A percentile compares a stretch with the other conserved stretches of the same genome.
These are phyloP conservation scores for Zapus hudsonius DNA, from an alignment of 2,113 vertebrate species.

Conservation along the genomic window DNA sequence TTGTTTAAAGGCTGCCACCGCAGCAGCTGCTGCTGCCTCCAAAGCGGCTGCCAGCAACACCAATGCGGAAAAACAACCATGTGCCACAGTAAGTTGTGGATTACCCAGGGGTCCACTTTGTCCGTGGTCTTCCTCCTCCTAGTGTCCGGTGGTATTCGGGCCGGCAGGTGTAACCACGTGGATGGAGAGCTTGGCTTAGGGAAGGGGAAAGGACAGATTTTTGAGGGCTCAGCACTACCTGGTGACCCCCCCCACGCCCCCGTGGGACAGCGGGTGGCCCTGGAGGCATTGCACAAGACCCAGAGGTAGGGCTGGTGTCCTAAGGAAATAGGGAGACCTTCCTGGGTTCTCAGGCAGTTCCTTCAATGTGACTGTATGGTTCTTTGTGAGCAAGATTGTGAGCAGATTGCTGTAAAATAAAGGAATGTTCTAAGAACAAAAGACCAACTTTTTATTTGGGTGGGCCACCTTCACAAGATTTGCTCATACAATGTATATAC, in stretches of 20 bases:
- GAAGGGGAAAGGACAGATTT: background rate
- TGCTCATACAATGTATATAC: too few relatives aligned
- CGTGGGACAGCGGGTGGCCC: too few relatives aligned
- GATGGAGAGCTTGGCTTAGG: background rate
- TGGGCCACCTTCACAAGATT: too few relatives aligned
- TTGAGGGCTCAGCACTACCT: background rate
- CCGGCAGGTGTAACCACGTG: accelerated
- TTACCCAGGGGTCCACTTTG: too few relatives aligned
- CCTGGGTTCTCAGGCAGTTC: accelerated
- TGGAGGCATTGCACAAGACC: too few relatives aligned
- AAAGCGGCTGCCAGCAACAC: background rate
- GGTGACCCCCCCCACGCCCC: too few relatives aligned
- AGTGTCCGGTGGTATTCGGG: background rate
- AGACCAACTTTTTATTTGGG: conserved; percentile 7
- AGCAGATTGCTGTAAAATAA: too few relatives aligned
- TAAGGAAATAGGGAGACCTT: background rate
- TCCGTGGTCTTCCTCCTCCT: too few relatives aligned
- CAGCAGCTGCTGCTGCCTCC: background rate
- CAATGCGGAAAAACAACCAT: background rate
- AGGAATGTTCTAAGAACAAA: background rate
- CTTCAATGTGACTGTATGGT: background rate
- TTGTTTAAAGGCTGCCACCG: background rate
- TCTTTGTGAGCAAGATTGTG: background rate
- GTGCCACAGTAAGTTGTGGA: background rate
- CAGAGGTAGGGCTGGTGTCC: background rate